phyloP scores from a whole-genome alignment of 2,113 vertebrate genomes.

The Mesitornis unicolor region DNA sequence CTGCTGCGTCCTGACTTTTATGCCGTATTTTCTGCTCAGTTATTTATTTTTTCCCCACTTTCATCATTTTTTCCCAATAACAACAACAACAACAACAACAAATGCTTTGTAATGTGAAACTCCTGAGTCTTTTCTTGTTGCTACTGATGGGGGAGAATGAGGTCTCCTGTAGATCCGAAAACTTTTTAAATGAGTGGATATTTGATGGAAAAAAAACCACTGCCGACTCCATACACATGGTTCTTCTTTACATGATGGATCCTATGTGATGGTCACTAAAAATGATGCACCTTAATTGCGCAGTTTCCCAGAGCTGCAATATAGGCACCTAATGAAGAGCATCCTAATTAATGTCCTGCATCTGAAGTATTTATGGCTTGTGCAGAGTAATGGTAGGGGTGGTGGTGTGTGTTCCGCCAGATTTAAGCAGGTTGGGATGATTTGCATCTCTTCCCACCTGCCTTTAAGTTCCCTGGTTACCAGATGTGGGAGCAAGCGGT shows the following conservation, averaged over 20 bases:
- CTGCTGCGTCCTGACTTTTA: not conserved
- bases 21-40: not conserved
- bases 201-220: not conserved
- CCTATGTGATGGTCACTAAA: not conserved
- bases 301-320: not conserved
- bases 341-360: not conserved
- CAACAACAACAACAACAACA: too few species aligned
- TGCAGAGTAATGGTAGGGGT: not conserved
- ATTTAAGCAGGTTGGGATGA: not conserved
- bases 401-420: not conserved
- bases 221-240: not conserved
- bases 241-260: not conserved
- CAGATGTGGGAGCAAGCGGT: not conserved
- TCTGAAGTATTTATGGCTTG: fast-evolving
- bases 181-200: not conserved
- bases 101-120: not conserved
- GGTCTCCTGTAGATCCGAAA: not conserved
- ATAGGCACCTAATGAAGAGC: not conserved
- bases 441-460: not conserved
- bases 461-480: not conserved
- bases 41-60: not conserved
- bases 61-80: not conserved
- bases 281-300: fast-evolving
- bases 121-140: not conserved
- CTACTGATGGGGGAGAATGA: conserved; percentile 1